These are phyloP conservation scores for Tenthredo livida DNA, from an alignment of 2,888 invertebrate genomes.

Conservation along the genomic window DNA sequence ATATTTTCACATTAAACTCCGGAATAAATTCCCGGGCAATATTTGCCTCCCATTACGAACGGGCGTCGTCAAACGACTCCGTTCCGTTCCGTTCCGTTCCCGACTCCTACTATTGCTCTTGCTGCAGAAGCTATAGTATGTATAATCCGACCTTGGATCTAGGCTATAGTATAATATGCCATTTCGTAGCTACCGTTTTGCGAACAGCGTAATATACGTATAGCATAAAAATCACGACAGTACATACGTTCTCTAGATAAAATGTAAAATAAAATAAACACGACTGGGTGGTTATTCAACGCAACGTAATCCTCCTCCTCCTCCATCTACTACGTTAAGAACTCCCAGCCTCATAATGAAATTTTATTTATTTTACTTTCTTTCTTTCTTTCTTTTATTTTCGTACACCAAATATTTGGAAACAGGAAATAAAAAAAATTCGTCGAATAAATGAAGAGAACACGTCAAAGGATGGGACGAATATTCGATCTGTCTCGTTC, in stretches of 20 bases:
- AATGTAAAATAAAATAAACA: neutral
- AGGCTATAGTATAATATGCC: constrained; percentile 18
- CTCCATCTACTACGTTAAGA: neutral
- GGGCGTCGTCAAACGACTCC: constrained; percentile 25
- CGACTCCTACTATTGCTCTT: neutral
- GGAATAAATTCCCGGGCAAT: constrained; percentile 3
- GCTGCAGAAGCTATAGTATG: neutral
- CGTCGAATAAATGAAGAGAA: neutral
- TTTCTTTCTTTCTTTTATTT: neutral
- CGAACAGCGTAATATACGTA: neutral
- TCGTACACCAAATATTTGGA: neutral
- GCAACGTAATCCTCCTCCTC: neutral
- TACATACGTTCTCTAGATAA: neutral
- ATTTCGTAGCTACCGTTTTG: neutral
- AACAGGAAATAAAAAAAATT: neutral
- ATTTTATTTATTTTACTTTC: neutral
- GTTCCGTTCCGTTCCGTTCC: constrained; percentile 11
- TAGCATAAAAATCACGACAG: neutral
- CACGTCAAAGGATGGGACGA: neutral
- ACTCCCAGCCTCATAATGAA: neutral
- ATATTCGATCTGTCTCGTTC: constrained; percentile 3
- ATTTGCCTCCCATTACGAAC: constrained; percentile 21
- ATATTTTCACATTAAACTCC: constrained; percentile 7
- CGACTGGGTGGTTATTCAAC: neutral
- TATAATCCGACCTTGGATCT: constrained; percentile 22